Percentiles rank a stretch among this genome's conserved stretches.
Evolutionary conservation across 2,113 vertebrate species (phyloP).

Genomic region (Bucco capensis): DNA sequence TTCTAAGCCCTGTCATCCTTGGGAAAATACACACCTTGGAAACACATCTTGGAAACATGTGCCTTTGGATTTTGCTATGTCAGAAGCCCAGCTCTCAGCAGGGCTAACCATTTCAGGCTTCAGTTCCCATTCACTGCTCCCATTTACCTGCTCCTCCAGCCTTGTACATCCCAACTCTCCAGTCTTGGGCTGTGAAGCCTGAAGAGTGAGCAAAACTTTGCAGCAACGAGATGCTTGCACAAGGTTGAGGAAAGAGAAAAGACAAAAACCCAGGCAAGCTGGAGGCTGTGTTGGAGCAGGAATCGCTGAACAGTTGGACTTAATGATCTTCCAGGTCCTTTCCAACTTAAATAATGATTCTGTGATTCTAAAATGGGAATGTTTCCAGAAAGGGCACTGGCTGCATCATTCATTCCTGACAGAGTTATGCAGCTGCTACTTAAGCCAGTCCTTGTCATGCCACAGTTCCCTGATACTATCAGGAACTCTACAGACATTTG

Average conservation of each 20-base stretch:
- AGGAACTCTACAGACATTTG: conserved; percentile 40
- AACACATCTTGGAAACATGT: neutral
- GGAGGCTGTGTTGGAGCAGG: neutral
- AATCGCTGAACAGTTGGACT: neutral
- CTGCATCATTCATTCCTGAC: conserved; percentile 7
- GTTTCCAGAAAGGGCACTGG: conserved; percentile 4
- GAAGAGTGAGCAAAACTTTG: neutral
- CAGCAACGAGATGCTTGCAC: neutral
- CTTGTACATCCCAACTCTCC: neutral
- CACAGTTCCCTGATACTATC: conserved; percentile 26
- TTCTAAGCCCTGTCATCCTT: neutral
- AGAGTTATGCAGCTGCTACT: conserved; percentile 26
- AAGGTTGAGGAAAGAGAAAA: neutral
- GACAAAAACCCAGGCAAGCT: neutral
- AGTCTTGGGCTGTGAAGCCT: neutral
- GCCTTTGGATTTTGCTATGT: neutral
- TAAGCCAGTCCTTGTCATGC: conserved; percentile 33
- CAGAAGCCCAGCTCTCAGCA: neutral
- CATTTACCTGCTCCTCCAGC: neutral
- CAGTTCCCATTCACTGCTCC: neutral
- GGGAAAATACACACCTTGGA: neutral
- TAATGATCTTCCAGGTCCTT: neutral
- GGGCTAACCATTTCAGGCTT: neutral
- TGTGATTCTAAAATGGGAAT: neutral
- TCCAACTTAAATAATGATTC: neutral